A percentile compares a stretch with the other conserved stretches of the same genome.
Evolutionary conservation across 1,140 invertebrate species (phyloP).

Genomic region (Sitophilus oryzae): DNA sequence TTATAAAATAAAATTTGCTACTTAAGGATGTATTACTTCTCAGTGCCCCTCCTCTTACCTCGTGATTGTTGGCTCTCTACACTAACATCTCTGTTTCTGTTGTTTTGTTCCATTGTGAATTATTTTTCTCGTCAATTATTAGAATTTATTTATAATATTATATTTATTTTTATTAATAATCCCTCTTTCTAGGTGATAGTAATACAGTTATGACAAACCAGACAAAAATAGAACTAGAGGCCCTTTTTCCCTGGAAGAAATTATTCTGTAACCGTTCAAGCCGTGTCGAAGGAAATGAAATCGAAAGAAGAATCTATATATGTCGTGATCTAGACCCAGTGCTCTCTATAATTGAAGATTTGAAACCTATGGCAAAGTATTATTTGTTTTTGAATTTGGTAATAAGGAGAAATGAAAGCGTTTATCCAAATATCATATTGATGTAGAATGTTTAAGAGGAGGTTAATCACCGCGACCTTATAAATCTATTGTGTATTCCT

Average conservation of each 20-base stretch:
- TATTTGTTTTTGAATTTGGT: no score
- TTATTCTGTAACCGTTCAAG: conserved; percentile 79
- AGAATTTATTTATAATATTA: not conserved
- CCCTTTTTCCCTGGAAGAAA: conserved; percentile 80
- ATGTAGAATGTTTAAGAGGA: no score
- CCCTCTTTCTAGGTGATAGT: conserved; percentile 48
- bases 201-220: conserved; percentile 55
- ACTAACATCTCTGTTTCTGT: no score
- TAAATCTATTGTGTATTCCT: no score
- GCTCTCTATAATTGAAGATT: conserved; percentile 82
- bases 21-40: no score
- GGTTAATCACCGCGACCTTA: no score
- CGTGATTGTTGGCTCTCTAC: no score
- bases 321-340: conserved; percentile 75
- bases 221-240: conserved; percentile 62
- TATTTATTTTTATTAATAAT: not conserved
- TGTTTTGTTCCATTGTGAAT: no score
- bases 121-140: not conserved
- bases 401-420: no score
- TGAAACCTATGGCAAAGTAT: conserved; percentile 61
- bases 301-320: conserved; percentile 71
- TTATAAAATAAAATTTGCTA: no score
- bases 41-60: no score
- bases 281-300: conserved; percentile 76
- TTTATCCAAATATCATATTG: no score